phyloP scores from a whole-genome alignment of 1,140 invertebrate species.

The Drosophila pectinifera region DNA sequence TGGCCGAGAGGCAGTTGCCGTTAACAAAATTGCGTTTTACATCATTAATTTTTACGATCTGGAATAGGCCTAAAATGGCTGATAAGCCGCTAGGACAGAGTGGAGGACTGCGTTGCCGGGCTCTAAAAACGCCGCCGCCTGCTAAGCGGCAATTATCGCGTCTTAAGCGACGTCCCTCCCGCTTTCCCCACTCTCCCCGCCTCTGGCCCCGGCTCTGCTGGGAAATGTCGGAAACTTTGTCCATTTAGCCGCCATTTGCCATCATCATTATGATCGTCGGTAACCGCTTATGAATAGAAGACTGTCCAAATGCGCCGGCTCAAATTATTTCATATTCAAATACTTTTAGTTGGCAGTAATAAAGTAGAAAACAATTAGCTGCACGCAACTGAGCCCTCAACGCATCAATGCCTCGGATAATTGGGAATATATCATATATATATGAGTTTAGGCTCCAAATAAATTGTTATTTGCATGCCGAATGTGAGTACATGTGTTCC shows the following conservation, averaged over 20 bases:
- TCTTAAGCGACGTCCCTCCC: conserved; percentile 46
- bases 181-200: neutral
- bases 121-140: conserved; percentile 25
- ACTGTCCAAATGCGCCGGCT: conserved; percentile 26
- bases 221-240: conserved; percentile 47
- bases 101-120: conserved; percentile 3
- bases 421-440: conserved; percentile 53
- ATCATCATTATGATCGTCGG: conserved; percentile 33
- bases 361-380: conserved; percentile 76
- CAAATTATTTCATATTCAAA: conserved; percentile 36
- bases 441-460: conserved; percentile 29
- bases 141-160: conserved; percentile 77
- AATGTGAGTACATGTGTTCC: conserved; percentile 2
- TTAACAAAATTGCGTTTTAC: conserved; percentile 83
- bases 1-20: conserved; percentile 71
- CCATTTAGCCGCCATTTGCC: conserved; percentile 51
- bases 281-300: conserved; percentile 57
- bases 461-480: conserved; percentile 55
- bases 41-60: conserved; percentile 82
- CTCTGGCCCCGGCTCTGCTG: conserved; percentile 1
- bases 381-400: conserved; percentile 62
- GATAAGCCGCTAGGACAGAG: conserved; percentile 58
- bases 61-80: conserved; percentile 79
- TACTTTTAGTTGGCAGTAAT: conserved; percentile 58
- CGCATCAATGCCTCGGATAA: conserved; percentile 71